Evolutionary conservation across 1,140 invertebrate species (phyloP).

Genomic region (Eupristina koningsbergeri): DNA sequence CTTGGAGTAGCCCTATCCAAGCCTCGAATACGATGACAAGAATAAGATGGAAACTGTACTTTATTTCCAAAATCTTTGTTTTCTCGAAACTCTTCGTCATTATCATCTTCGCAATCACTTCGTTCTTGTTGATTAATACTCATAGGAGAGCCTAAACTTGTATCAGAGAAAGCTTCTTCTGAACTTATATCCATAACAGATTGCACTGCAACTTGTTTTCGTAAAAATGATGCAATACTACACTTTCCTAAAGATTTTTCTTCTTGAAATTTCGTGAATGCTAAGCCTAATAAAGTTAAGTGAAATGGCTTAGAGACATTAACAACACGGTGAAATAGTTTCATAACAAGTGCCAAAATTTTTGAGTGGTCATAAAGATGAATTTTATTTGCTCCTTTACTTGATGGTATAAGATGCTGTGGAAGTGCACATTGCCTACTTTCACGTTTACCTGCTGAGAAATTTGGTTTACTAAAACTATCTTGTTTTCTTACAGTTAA

Average conservation of each 20-base stretch:
- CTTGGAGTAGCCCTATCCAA: conserved; percentile 56
- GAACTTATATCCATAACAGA: conserved; percentile 76
- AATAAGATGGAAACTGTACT: conserved; percentile 48
- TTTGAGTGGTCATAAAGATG: conserved; percentile 76
- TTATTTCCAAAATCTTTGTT: conserved; percentile 51
- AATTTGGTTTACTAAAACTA: conserved; percentile 70
- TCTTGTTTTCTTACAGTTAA: conserved; percentile 82
- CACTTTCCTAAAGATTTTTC: conserved; percentile 77
- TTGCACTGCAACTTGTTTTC: conserved; percentile 80
- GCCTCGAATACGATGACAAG: conserved; percentile 44
- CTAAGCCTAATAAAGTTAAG: conserved; percentile 83
- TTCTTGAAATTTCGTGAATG: conserved; percentile 83
- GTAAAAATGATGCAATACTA: conserved; percentile 82
- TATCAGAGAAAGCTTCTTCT: conserved; percentile 61
- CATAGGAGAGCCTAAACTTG: conserved; percentile 65
- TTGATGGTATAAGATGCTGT: conserved; percentile 76
- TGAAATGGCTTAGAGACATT: conserved; percentile 83
- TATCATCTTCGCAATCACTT: conserved; percentile 64
- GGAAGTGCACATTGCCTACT: conserved; percentile 82
- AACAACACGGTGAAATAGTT: conserved; percentile 82
- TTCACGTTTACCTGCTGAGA: conserved; percentile 77
- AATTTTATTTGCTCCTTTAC: conserved; percentile 67
- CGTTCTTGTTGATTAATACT: conserved; percentile 62
- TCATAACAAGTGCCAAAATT: conserved; percentile 81
- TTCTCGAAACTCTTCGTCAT: conserved; percentile 52